phyloP scores from a whole-genome alignment of 2,797 vertebrate species.

The Onychomys torridus region DNA sequence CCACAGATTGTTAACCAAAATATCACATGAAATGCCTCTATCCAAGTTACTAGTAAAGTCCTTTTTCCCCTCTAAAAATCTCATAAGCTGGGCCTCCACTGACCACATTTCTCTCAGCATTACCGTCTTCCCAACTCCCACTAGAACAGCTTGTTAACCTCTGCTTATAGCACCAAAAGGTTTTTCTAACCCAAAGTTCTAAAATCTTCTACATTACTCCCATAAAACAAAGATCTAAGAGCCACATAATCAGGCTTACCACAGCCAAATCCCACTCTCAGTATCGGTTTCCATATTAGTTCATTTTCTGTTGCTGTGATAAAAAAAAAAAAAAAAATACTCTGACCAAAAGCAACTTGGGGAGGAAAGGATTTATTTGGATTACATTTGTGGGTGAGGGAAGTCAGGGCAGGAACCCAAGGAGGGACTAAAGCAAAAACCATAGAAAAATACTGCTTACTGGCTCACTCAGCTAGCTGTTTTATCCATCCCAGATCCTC shows the following conservation, averaged over 20 bases:
- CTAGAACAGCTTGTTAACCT: too few species aligned
- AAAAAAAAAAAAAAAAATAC: not conserved
- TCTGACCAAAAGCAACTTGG: not conserved
- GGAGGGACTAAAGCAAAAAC: too few species aligned
- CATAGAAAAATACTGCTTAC: not conserved
- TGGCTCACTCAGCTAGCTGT: not conserved
- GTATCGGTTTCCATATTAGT: not conserved
- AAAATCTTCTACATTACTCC: not conserved
- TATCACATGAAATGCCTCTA: not conserved
- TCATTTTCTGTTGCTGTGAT: not conserved
- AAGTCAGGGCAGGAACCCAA: not conserved
- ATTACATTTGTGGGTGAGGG: not conserved
- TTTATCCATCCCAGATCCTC: not conserved
- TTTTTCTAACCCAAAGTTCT: not conserved
- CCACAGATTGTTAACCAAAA: not conserved
- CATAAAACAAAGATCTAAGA: not conserved
- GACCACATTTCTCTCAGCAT: not conserved
- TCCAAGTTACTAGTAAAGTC: not conserved
- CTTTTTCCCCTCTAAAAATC: not conserved
- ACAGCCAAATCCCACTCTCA: not conserved
- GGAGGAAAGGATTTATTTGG: not conserved
- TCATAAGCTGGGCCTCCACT: not conserved
- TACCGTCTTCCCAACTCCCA: too few species aligned
- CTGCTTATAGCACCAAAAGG: too few species aligned
- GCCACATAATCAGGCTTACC: not conserved